These are phyloP conservation scores for mouse (Mus musculus) DNA, from an alignment of 2,113 vertebrate species.

Conservation along the genomic window DNA sequence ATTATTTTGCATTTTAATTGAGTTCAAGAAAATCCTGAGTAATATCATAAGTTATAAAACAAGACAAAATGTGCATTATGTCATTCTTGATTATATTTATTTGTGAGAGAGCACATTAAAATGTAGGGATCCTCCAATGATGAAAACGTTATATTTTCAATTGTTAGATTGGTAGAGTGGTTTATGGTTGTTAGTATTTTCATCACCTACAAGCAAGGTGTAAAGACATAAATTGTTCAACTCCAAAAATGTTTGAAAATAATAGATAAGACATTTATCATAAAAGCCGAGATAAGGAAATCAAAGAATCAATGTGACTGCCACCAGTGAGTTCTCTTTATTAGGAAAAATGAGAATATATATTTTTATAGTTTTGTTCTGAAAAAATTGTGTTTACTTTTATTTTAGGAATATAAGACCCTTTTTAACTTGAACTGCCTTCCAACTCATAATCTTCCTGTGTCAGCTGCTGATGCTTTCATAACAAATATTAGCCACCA, in stretches of 20 bases:
- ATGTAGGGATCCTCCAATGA: not conserved
- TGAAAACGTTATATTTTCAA: not conserved
- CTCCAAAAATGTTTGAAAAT: not conserved
- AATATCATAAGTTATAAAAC: not conserved
- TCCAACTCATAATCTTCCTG: not conserved
- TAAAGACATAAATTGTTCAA: not conserved
- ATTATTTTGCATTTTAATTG: not conserved
- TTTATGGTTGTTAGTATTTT: not conserved
- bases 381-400: not conserved
- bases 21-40: not conserved
- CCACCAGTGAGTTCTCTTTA: not conserved
- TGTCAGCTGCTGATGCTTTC: not conserved
- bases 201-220: not conserved
- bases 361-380: not conserved
- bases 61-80: not conserved
- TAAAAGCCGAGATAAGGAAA: not conserved
- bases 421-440: rapidly evolving
- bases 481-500: not conserved
- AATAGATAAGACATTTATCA: not conserved
- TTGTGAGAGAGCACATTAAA: not conserved
- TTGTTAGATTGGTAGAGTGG: not conserved
- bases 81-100: not conserved
- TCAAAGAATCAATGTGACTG: not conserved
- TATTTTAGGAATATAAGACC: no score
- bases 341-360: not conserved